A percentile compares a stretch with the other conserved stretches of the same genome.
Evolutionary conservation across 2,113 vertebrate genomes (phyloP).

Genomic region (Ammodytes marinus): DNA sequence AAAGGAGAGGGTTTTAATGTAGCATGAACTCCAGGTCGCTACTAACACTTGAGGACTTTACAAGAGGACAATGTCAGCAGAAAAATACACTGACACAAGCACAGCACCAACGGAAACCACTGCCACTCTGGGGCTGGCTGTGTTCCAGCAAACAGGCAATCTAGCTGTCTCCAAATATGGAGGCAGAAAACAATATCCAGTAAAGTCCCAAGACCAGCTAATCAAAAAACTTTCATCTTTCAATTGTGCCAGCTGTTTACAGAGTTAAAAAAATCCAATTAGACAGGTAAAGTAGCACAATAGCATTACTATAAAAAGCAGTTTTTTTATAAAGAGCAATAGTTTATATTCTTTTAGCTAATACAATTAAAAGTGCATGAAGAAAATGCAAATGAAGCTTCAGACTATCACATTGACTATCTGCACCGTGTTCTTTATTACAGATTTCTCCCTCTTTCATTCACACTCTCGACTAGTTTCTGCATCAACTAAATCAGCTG

Average conservation of each 20-base stretch:
- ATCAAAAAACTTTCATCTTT: not conserved
- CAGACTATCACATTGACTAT: too few species aligned
- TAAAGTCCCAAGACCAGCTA: slow-evolving; percentile 4
- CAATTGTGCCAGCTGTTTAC: not conserved
- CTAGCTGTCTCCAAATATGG: slow-evolving; percentile 9
- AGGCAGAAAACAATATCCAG: slow-evolving; percentile 1
- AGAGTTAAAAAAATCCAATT: too few species aligned
- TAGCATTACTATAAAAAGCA: too few species aligned
- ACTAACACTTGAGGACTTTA: slow-evolving; percentile 12
- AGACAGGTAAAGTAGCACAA: too few species aligned
- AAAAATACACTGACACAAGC: slow-evolving; percentile 14
- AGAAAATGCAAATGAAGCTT: too few species aligned
- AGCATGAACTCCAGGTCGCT: not conserved
- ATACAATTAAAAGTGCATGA: too few species aligned
- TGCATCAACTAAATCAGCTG: too few species aligned
- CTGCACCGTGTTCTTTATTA: too few species aligned
- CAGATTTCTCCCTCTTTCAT: too few species aligned
- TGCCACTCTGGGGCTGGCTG: not conserved
- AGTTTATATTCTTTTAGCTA: too few species aligned
- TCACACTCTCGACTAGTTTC: too few species aligned
- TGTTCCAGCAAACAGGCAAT: not conserved
- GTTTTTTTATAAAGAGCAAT: too few species aligned
- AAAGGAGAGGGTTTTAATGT: not conserved
- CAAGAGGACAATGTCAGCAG: slow-evolving; percentile 15
- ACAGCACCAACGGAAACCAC: slow-evolving; percentile 19